Base-by-base conservation (phyloP, 1,140 invertebrate species). In the Zaprionus vittiger region DNA sequence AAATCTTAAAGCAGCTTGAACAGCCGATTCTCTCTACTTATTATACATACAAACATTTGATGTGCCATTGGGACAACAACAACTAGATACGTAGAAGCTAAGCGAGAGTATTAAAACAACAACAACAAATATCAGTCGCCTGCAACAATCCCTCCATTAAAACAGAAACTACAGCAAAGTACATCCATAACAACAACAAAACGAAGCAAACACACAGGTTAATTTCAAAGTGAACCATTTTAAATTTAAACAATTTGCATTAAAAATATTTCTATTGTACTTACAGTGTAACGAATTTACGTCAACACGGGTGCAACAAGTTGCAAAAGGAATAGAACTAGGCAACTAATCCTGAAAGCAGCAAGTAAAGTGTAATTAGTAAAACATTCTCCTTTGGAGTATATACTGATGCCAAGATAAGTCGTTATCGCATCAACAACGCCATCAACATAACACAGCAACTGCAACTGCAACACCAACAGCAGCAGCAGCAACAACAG, bases 121-220 rank as follows among this genome's bases (percentile, higher is more conserved):
- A 61, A 44, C 64, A 73, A 64, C 55, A 73, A 65, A n/a, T n/a
- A 75, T 61, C 72, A 72, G 68, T 47, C 69, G 47, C 68, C 73
- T 77, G 73, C 86, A 85, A 80, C 79, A 90, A 90, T 90, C 85
- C 85, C 86, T 90, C 85, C 85, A 90, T 76, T 77, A 77, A 81
- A 77, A 34, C 47, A 74, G 68, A 54, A 74, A 84, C 65, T 73
- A 67, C 57, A 77, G 71, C 63, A 79, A 63, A 7, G 26, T 4
- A 64, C n/a, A 20, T 47, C 34, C 47, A 28, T 38, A 69, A 52
- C 57, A 17, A 55, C 34, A 71, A 56, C 2, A 65, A 49, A 73
- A 44, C 24, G 55, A 34, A 70, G 24, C 65, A 70, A 37, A 60
- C 47, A 71, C 69, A 54, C 67, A 84, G 78, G 83, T 81, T 22